Evolutionary conservation across 2,797 vertebrate genomes (phyloP).

Genomic region (Diplodus puntazzo): DNA sequence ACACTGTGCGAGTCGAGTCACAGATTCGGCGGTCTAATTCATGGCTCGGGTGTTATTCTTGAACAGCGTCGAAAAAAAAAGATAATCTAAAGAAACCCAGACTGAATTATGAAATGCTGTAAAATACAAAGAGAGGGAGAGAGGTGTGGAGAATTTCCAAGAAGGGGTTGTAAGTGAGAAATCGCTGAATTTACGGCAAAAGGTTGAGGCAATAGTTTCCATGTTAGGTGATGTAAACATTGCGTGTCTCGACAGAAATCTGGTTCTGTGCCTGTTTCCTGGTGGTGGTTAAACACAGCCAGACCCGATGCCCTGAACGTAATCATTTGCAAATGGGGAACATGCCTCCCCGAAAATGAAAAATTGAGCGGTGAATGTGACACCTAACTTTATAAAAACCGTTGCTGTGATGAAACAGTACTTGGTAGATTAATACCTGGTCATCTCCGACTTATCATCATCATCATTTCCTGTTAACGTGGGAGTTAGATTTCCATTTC

Average conservation of each 20-base stretch:
- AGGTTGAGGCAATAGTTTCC: constrained; percentile 75
- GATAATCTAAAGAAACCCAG: too few relatives aligned
- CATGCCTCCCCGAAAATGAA: constrained; percentile 44
- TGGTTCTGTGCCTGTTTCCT: constrained; percentile 66
- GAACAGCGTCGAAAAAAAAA: too few relatives aligned
- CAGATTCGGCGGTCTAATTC: constrained; percentile 42
- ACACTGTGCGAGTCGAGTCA: constrained; percentile 3
- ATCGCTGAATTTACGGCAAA: constrained; percentile 59
- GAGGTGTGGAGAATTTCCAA: constrained; percentile 45
- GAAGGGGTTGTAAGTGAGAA: constrained; percentile 39
- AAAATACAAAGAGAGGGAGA: constrained; percentile 32
- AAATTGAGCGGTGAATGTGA: constrained; percentile 23
- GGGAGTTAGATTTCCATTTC: constrained; percentile 5
- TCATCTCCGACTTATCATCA: constrained; percentile 10
- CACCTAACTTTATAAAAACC: constrained; percentile 29
- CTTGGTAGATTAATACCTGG: constrained; percentile 4
- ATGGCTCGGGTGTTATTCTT: constrained; percentile 23
- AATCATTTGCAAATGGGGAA: constrained; percentile 68
- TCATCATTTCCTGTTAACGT: constrained; percentile 22
- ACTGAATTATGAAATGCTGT: constrained; percentile 50
- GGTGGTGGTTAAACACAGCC: constrained; percentile 67
- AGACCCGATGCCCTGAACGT: constrained; percentile 59
- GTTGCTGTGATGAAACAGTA: constrained; percentile 17
- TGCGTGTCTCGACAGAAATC: constrained; percentile 60
- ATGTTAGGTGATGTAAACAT: constrained; percentile 77